Evolutionary conservation across 2,113 vertebrate species (phyloP), one percentile per base, ranked within the genome.

Genomic region (Crotophaga sulcirostris): DNA sequence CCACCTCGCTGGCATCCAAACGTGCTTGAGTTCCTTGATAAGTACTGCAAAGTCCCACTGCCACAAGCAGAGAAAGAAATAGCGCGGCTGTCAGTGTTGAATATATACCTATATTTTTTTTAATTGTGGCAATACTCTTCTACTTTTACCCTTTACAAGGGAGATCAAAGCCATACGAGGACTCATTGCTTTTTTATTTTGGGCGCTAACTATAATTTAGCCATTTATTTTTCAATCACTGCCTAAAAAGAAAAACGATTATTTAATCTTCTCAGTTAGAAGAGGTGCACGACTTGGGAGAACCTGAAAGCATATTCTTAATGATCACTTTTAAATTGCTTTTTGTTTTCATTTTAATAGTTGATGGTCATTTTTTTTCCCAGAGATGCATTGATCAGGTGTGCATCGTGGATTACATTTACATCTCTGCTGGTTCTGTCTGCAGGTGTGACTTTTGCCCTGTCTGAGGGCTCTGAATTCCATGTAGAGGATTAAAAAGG

Each of bases 91-190:
- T 94, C 96, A 87, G 94, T 95, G 87, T 95, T 96, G 90, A 95
- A 96, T 96, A 96, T 93, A 97, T 96, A 94, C 88, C 84, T 97
- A 97, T 96, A 97, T 97, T 96, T 94, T 97, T 98, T 98, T 97
- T 93, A 98, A 98, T 97, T 94, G 97, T 97, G 98, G 98, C 98
- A 98, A 98, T 98, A 98, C 96, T 98, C 97, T 97, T 97, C 97
- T 97, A 96, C 97, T 98, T 98, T 98, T 98, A 98, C 98, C 98
- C 98, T 98, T 98, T 98, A 98, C 98, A 98, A 98, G 98, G 99
- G 99, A 99, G 98, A 98, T 98, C 98, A 99, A 99, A 99, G 99
- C 99, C 99, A 99, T 99, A 99, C 98, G 98, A 98, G 98, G 98
- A 98, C 98, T 98, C 98, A 89, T 92, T 97, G 95, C 94, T 94